Evolutionary conservation across 2,113 vertebrate genomes (phyloP).

Genomic region (Hiodon tergisus): DNA sequence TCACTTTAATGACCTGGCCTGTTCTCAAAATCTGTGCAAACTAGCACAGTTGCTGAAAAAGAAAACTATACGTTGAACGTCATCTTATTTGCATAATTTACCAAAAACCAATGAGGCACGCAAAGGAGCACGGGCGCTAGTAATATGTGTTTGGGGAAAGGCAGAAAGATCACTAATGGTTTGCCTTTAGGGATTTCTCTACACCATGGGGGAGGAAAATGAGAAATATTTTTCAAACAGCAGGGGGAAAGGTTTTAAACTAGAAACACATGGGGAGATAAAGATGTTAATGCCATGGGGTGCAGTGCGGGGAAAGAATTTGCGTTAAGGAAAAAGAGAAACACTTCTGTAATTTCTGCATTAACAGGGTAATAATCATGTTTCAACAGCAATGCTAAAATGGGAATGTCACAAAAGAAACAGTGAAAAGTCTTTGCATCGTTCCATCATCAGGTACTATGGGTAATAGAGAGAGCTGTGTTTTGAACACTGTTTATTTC

Average conservation of each 20-base stretch:
- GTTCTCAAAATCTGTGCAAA: conserved; percentile 88
- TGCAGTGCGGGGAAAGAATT: conserved; percentile 75
- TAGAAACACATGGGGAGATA: conserved; percentile 85
- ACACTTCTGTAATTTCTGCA: conserved; percentile 74
- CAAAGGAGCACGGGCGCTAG: conserved; percentile 76
- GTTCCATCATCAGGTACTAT: conserved; percentile 6
- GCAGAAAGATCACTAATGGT: conserved; percentile 86
- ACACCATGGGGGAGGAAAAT: conserved; percentile 84
- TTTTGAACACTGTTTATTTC: not conserved
- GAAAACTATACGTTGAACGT: conserved; percentile 74
- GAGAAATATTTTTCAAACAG: conserved; percentile 92
- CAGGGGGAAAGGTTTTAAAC: conserved; percentile 88
- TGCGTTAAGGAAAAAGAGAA: conserved; percentile 68
- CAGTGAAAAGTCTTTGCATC: conserved; percentile 6
- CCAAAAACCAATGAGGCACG: conserved; percentile 83
- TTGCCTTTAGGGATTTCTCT: conserved; percentile 87
- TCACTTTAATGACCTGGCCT: conserved; percentile 94
- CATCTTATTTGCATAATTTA: conserved; percentile 80
- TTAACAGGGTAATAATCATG: conserved; percentile 83
- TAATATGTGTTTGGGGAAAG: conserved; percentile 85
- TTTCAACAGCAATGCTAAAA: conserved; percentile 85
- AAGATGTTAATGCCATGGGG: conserved; percentile 84
- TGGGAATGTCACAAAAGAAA: conserved; percentile 69
- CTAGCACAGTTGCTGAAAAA: conserved; percentile 77
- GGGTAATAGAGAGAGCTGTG: not conserved